These are phyloP conservation scores for Heterocephalus glaber DNA, from an alignment of 2,113 vertebrate species.

Conservation along the genomic window DNA sequence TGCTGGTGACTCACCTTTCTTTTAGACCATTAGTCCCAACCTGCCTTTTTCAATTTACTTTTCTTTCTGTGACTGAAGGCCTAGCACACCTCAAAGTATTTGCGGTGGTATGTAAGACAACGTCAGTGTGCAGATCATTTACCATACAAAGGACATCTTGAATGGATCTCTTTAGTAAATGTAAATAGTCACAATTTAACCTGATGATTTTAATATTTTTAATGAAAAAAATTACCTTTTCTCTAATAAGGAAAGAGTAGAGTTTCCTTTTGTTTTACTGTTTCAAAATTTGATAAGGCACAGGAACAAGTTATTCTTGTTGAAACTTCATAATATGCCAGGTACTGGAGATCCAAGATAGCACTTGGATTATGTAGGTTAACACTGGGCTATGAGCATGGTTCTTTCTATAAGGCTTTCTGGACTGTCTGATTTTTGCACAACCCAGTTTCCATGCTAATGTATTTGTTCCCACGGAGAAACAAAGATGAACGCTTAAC, in stretches of 20 bases:
- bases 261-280: conserved; percentile 28
- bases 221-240: conserved; percentile 42
- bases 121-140: neutral
- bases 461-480: conserved; percentile 81
- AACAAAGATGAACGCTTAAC: conserved; percentile 74
- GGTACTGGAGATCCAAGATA: conserved; percentile 23
- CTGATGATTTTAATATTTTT: neutral
- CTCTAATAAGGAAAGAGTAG: neutral
- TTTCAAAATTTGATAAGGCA: conserved; percentile 33
- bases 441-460: conserved; percentile 84
- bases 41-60: neutral
- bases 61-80: neutral
- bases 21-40: neutral
- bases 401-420: conserved; percentile 75
- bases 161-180: neutral
- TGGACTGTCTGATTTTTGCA: conserved; percentile 77
- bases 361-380: conserved; percentile 41
- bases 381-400: conserved; percentile 60
- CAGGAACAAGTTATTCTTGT: neutral
- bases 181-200: neutral
- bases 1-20: neutral
- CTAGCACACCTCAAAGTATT: neutral
- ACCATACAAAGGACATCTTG: neutral
- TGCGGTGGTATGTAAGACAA: neutral
- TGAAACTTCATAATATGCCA: neutral